Evolutionary conservation across 2,797 vertebrate genomes (phyloP), one percentile per base, ranked within the genome.

Genomic region (Graptemys geographica): DNA sequence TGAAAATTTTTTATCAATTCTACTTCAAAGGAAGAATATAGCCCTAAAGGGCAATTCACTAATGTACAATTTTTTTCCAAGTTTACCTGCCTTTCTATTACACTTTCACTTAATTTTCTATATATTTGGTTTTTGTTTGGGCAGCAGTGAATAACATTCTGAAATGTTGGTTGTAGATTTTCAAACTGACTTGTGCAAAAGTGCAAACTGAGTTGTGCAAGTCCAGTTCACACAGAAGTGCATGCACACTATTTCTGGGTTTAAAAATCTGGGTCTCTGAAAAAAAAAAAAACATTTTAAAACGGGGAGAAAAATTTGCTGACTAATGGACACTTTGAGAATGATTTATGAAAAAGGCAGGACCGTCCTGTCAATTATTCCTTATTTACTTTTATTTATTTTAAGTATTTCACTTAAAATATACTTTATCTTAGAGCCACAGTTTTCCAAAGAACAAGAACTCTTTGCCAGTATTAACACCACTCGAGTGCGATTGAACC

Each of bases 361-460:
- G 13, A 23, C 27, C 59, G 2, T 52, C 52, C 49, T 27, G 57
- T 25, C 78, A 86, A 44, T 78, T 19, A 19, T 53, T 78, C 16
- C 79, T 89, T 28, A 1, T 21, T 2, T 44, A 27, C 27, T 83
- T 88, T 88, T 59, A n/a, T 81, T 28, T 84, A 59, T 78, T 72
- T 25, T 33, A 83, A 96, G 4, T 31, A 21, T 90, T 94, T 93
- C 16, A 25, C 83, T 86, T 90, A 44, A 69, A 25, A 53, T 41
- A 11, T 57, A 2, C 51, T 78, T 84, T 59, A 74, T 88, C 80
- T 1, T 97, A 99, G 99, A 99, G 90, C 99, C 99, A 12, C 99
- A 99, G 96, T 99, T 99, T 98, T 99, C 99, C 74, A 99, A 99
- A 98, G 99, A 99, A 94, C 99, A 99, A 33, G 99, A 99, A 92